Percentiles rank a stretch among this genome's conserved stretches.
These are phyloP conservation scores for Diadumene lineata DNA, from an alignment of 92 coral and sea anemone genomes.

Conservation along the genomic window DNA sequence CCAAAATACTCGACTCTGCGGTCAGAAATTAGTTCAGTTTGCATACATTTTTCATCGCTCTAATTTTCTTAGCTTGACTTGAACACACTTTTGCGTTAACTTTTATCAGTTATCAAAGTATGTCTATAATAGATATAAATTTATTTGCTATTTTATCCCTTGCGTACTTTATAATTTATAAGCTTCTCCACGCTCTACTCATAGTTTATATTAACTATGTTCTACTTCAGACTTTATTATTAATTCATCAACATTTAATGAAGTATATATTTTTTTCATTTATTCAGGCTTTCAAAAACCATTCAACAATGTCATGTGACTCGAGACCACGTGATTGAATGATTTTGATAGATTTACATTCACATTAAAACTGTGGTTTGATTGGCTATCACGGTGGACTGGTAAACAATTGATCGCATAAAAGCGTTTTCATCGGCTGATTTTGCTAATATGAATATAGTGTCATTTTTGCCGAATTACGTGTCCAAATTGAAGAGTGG, in stretches of 20 bases:
- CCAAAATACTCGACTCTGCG: too few relatives aligned
- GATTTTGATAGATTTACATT: not conserved
- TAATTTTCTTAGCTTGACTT: too few relatives aligned
- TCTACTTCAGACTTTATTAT: too few relatives aligned
- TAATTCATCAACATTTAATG: not conserved
- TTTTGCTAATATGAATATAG: too few relatives aligned
- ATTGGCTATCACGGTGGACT: too few relatives aligned
- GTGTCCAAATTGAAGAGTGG: not conserved
- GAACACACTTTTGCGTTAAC: too few relatives aligned
- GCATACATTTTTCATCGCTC: too few relatives aligned
- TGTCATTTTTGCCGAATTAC: too few relatives aligned
- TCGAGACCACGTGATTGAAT: not conserved
- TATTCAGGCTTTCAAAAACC: slow-evolving; percentile 20
- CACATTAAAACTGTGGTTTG: not conserved
- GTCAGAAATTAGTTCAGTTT: too few relatives aligned
- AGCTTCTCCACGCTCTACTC: slow-evolving; percentile 19
- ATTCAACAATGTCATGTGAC: not conserved
- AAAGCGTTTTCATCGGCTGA: too few relatives aligned
- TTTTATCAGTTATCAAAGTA: slow-evolving; percentile 21
- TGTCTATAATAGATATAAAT: slow-evolving; percentile 19
- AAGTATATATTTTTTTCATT: not conserved
- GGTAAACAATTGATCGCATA: too few relatives aligned
- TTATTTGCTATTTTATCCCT: slow-evolving; percentile 28
- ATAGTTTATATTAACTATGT: too few relatives aligned
- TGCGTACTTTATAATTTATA: slow-evolving; percentile 12